Evolutionary conservation across 2,888 invertebrate genomes (phyloP).

Genomic region (Tinea pellionella): DNA sequence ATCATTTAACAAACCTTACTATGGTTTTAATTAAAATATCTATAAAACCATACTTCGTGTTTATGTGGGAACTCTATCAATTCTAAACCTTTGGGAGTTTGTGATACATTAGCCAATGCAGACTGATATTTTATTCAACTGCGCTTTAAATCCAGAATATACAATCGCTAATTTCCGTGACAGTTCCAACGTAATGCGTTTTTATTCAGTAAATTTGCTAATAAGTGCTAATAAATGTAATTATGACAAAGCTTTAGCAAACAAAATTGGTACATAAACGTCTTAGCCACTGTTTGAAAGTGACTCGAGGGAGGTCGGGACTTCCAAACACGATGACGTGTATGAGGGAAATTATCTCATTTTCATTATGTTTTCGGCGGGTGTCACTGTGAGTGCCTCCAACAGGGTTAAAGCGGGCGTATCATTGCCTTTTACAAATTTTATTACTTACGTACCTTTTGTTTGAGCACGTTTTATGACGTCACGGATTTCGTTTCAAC

Average conservation of each 20-base stretch:
- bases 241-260: not conserved
- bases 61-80: not conserved
- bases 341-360: constrained; percentile 37
- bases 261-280: not conserved
- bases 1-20: too few species aligned
- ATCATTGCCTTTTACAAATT: constrained; percentile 63
- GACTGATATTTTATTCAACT: not conserved
- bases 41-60: too few species aligned
- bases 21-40: too few species aligned
- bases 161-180: too few species aligned
- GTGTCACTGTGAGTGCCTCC: constrained; percentile 32
- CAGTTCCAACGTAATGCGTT: too few species aligned
- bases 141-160: not conserved
- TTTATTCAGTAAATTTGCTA: not conserved
- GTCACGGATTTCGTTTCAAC: constrained; percentile 24
- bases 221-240: not conserved
- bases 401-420: constrained; percentile 57
- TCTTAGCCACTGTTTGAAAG: constrained; percentile 1
- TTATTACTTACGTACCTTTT: constrained; percentile 51
- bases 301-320: not conserved
- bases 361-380: constrained; percentile 39
- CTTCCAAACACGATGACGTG: not conserved
- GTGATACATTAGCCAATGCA: not conserved
- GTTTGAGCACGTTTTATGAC: constrained; percentile 34
- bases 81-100: not conserved